Base-by-base conservation (phyloP, 1,140 invertebrate genomes). In the Caenorhabditis remanei region DNA sequence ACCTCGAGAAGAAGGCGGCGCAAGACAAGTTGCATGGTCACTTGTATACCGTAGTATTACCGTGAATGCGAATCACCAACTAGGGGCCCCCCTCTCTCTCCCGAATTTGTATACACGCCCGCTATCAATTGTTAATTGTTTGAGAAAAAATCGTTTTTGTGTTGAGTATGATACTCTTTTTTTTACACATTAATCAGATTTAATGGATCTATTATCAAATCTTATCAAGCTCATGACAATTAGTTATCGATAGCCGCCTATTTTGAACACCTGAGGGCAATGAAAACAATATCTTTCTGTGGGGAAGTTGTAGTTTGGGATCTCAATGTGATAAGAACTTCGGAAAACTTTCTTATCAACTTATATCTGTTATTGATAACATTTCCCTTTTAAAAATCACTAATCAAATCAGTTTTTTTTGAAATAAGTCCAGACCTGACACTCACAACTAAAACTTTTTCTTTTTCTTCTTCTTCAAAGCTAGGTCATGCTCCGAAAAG, bases 21-120 rank as follows among this genome's bases (percentile, higher is more conserved):
- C 46, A 63, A 79, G 71, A 53, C 71, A 79, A 79, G 71, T 79
- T 79, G 46, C 46, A 79, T 79, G 71, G 46, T 48, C 46, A 53
- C 46, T 48, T 79, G 46, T 50, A 53, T 79, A 79, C 71, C 71
- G 71, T 79, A 79, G 46, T 79, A 79, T 79, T 79, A 79, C 71
- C 71, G 71, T 79, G 71, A 79, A 79, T 79, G 46, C 13, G 71
- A 79, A 79, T 79, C 65, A 71, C 41, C 63, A 65, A 9, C 7
- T 40, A 8, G 56, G 14, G n/a, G 13, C 19, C 65, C n/a, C 71
- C 21, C 50, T 53, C 50, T 11, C 0, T 13, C 71, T 40, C n/a
- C n/a, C 71, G 65, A 48, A 48, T 65, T 65, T 65, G 71, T 79
- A 79, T 50, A 79, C 32, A 32, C 40, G 46, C 40, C 71, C 71